Conservation (phyloP, 35 echinoderm and acorn worm genomes). For the Patiria miniata region DNA sequence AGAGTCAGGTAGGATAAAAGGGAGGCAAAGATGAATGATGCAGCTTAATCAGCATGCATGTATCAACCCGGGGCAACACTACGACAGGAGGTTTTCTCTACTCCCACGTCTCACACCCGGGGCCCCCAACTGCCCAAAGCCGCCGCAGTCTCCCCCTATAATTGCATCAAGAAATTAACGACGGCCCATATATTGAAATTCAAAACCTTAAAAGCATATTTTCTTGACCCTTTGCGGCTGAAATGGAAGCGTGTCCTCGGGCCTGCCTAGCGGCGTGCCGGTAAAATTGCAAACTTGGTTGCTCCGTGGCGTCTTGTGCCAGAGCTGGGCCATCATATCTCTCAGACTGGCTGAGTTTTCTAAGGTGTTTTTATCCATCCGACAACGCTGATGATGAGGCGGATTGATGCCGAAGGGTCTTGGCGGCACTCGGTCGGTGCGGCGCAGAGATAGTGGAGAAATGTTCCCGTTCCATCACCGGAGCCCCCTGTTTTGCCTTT, state of each 20-base stretch:
- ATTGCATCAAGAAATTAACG: slow-evolving; percentile 62
- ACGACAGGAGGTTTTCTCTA: slow-evolving; percentile 35
- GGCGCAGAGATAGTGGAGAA: slow-evolving; percentile 18
- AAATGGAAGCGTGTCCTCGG: slow-evolving; percentile 45
- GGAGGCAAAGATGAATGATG: slow-evolving; percentile 16
- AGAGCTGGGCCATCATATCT: not conserved
- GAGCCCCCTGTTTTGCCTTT: not conserved
- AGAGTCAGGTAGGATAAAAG: slow-evolving; percentile 17
- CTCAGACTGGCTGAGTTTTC: not conserved
- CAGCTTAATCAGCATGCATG: slow-evolving; percentile 1
- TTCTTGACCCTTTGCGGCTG: slow-evolving; percentile 51
- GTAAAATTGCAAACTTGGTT: slow-evolving; percentile 31
- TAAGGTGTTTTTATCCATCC: not conserved
- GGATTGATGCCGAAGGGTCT: slow-evolving; percentile 8
- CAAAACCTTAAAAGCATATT: slow-evolving; percentile 64
- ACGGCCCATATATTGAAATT: slow-evolving; percentile 51
- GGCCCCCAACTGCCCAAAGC: slow-evolving; percentile 26
- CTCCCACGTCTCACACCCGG: slow-evolving; percentile 41
- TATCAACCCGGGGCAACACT: not conserved
- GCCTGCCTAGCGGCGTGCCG: slow-evolving; percentile 12
- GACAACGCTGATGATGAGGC: slow-evolving; percentile 18
- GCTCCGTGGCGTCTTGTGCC: slow-evolving; percentile 18
- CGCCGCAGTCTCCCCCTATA: slow-evolving; percentile 39
- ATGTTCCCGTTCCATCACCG: slow-evolving; percentile 5
- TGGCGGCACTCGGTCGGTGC: not conserved